These are phyloP conservation scores for Crocuta crocuta DNA, from an alignment of 2,113 vertebrate species.

Conservation along the genomic window DNA sequence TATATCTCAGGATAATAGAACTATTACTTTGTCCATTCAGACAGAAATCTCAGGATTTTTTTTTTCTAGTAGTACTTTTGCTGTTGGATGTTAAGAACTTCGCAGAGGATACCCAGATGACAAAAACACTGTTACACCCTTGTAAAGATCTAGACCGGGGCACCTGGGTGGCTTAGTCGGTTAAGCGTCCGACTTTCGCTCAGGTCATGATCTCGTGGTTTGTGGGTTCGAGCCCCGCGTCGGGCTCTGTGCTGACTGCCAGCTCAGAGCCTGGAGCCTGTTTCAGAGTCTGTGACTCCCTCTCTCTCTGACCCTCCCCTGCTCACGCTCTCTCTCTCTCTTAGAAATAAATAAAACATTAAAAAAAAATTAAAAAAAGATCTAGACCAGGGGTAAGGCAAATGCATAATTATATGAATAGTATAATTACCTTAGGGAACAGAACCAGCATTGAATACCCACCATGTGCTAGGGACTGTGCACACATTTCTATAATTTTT, in stretches of 20 bases:
- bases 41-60: neutral
- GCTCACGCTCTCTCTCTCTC: too few species aligned
- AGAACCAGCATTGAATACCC: neutral
- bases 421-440: neutral
- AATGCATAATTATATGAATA: neutral
- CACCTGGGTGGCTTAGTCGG: too few species aligned
- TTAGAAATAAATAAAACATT: too few species aligned
- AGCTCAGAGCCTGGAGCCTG: too few species aligned
- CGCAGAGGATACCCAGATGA: neutral
- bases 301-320: too few species aligned
- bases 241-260: too few species aligned
- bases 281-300: too few species aligned
- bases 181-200: too few species aligned
- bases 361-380: neutral
- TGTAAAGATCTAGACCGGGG: neutral
- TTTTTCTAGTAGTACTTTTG: neutral
- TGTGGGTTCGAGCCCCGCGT: too few species aligned
- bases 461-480: neutral
- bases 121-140: neutral
- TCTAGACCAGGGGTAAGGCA: neutral
- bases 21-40: neutral
- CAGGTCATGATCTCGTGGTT: too few species aligned
- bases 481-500: neutral
- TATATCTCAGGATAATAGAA: neutral
- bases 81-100: neutral